Base-by-base conservation (phyloP, 2,888 invertebrate genomes). In the Eretmocerus hayati region DNA sequence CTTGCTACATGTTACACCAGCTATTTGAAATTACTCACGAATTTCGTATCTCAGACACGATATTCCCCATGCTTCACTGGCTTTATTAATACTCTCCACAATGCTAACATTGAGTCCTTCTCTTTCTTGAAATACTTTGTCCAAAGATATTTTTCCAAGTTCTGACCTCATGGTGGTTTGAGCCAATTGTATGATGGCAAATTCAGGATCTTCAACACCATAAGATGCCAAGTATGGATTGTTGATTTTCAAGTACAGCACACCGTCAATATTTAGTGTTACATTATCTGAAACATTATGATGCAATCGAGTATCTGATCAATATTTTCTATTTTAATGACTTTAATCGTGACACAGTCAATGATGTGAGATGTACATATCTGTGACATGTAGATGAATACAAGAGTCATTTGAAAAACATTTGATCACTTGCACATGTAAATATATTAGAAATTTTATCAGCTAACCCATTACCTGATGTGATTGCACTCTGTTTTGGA, bases 111-210 rank as follows among this genome's bases (percentile, higher is more conserved):
- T 99, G 16, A 99, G 78, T 44, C 86, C 90, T 73, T 97, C 99
- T 62, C 99, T 80, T 74, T 99, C 99, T 54, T 90, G 78, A 69
- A 99, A 99, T 13, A 99, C 90, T 69, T 92, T 93, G 70, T 99
- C 99, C 56, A 99, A 73, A 2, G 89, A 83, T 72, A 99, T 99
- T 76, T 95, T 96, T 49, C 99, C 99, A 35, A 99, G 78, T 72
- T 99, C 99, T 0, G 96, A 96, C 67, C 99, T 82, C 99, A 99
- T 99, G 0, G 99, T 99, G 0, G 99, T 99, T 77, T 99, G 99
- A 2, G 99, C 99, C 38, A 99, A 75, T 73, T 99, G 97, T 2
- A 96, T 96, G 52, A 99, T 93, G 1, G 99, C 99, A 78, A 95
- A 99, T 73, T 99, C 97, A 1, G 97, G 94, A 75, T 99, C 97